Evolutionary conservation across 1,140 invertebrate genomes (phyloP).

Genomic region (Tetraneura akinire): DNA sequence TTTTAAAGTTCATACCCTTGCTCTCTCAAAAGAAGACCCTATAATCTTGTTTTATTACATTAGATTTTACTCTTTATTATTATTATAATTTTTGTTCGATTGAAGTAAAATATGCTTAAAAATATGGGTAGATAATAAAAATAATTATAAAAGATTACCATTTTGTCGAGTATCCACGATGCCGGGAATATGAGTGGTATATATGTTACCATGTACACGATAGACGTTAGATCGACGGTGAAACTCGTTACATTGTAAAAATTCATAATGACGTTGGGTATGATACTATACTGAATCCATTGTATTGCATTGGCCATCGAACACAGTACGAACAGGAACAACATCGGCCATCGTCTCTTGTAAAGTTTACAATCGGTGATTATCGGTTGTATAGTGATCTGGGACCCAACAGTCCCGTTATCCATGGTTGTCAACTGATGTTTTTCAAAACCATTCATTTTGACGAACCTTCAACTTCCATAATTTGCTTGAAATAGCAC

Average conservation of each 20-base stretch:
- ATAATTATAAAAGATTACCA: no score
- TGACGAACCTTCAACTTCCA: not conserved
- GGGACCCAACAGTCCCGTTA: not conserved
- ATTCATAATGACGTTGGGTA: slow-evolving; percentile 73
- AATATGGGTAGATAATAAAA: slow-evolving; percentile 54
- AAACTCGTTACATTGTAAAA: slow-evolving; percentile 71
- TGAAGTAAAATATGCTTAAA: not conserved
- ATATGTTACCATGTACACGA: slow-evolving; percentile 96
- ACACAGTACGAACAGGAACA: slow-evolving; percentile 84
- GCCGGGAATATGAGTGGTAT: slow-evolving; percentile 96
- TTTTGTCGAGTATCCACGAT: slow-evolving; percentile 87
- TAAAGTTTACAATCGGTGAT: slow-evolving; percentile 61
- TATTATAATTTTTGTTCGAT: not conserved
- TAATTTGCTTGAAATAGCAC: no score
- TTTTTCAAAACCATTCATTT: not conserved
- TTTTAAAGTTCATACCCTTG: no score
- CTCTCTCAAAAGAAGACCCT: no score
- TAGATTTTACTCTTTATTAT: not conserved
- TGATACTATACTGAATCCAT: slow-evolving; percentile 89
- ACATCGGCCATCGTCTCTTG: slow-evolving; percentile 80
- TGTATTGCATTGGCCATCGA: slow-evolving; percentile 89
- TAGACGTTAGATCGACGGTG: slow-evolving; percentile 90
- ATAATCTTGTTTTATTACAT: no score
- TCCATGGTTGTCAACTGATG: not conserved
- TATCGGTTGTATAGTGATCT: not conserved